phyloP scores from a whole-genome alignment of 2,113 vertebrate genomes.

The Sarotherodon lohbergeri region DNA sequence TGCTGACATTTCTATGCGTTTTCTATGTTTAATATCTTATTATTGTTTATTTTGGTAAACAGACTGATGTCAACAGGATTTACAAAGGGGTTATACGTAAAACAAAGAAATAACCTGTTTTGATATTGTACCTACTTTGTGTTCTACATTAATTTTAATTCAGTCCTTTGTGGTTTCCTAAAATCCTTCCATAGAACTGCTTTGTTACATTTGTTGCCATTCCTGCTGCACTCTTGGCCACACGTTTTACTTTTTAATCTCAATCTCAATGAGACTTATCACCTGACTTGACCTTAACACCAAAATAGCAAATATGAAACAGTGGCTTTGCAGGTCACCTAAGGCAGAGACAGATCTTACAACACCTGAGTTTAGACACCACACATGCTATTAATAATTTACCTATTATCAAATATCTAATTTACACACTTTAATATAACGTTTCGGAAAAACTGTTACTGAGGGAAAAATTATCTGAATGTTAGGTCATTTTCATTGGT shows the following conservation, averaged over 20 bases:
- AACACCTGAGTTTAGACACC: not conserved
- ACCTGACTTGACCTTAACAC: not conserved
- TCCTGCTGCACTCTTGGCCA: not conserved
- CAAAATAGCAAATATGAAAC: not conserved
- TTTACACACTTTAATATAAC: not conserved
- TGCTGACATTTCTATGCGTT: not conserved
- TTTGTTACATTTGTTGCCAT: not conserved
- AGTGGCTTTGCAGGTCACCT: not conserved
- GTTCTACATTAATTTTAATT: not conserved
- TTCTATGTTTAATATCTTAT: not conserved
- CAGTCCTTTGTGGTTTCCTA: not conserved
- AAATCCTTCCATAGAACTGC: not conserved
- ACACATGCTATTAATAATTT: not conserved
- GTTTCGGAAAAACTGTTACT: not conserved
- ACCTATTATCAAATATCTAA: not conserved
- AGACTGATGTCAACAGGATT: not conserved
- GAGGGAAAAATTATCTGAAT: not conserved
- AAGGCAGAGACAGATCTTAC: not conserved
- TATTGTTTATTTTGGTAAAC: not conserved
- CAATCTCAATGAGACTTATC: rapidly evolving
- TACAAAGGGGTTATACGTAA: not conserved
- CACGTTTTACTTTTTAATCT: not conserved
- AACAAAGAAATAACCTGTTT: not conserved
- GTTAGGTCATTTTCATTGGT: not conserved
- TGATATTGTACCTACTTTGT: not conserved